Evolutionary conservation across 2,888 invertebrate species (phyloP).

Genomic region (Epirrhoe alternata): DNA sequence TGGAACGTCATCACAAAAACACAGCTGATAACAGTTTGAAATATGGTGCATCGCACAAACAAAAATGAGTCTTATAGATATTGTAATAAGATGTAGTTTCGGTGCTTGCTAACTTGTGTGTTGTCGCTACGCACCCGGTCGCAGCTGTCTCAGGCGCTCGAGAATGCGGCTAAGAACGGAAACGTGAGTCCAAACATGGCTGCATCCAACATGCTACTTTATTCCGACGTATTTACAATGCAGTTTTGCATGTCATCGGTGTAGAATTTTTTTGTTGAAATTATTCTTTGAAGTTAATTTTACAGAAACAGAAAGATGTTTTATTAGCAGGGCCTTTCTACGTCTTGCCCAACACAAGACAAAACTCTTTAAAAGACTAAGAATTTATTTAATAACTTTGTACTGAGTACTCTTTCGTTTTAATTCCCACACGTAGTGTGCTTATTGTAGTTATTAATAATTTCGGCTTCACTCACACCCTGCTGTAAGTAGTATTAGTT

Average conservation of each 20-base stretch:
- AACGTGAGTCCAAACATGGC: constrained; percentile 82
- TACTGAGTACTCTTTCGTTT: not conserved
- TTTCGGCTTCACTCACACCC: constrained; percentile 42
- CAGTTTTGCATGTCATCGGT: constrained; percentile 9
- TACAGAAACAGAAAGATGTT: not conserved
- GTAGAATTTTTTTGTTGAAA: not conserved
- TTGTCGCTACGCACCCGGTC: constrained; percentile 74
- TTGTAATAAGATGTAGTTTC: constrained; percentile 50
- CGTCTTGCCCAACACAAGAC: too few species aligned
- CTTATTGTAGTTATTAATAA: constrained; percentile 17
- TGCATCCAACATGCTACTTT: constrained; percentile 40
- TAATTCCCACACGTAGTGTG: constrained; percentile 1
- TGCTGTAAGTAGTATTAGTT: constrained; percentile 23
- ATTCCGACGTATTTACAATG: constrained; percentile 15
- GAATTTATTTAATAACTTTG: too few species aligned
- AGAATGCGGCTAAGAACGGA: constrained; percentile 88
- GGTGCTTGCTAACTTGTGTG: constrained; percentile 79
- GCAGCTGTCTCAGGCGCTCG: constrained; percentile 88
- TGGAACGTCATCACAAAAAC: constrained; percentile 22
- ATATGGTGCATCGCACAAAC: constrained; percentile 38
- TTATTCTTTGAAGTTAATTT: not conserved
- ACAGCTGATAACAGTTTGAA: constrained; percentile 5
- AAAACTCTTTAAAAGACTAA: too few species aligned
- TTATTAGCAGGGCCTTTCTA: too few species aligned
- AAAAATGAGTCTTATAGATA: not conserved